Conservation (phyloP, 2,797 vertebrate species). For the Malurus leucopterus region DNA sequence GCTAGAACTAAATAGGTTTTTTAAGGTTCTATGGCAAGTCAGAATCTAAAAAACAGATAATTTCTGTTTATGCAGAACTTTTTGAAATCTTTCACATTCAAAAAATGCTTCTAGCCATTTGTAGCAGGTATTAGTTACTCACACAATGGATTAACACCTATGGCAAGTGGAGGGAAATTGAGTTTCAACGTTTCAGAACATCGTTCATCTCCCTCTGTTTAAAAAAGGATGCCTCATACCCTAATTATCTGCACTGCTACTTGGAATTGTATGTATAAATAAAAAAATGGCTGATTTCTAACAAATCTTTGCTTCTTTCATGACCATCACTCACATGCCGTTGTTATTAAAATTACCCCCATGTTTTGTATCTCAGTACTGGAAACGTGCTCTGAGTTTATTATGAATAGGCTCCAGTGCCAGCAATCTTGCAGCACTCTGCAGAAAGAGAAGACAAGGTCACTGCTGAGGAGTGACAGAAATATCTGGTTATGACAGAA, state of each 20-base stretch:
- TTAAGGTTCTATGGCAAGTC: not conserved
- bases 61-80: not conserved
- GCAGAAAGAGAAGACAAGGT: slow-evolving; percentile 35
- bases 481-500: slow-evolving; percentile 13
- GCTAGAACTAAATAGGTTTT: not conserved
- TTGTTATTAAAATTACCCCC: not conserved
- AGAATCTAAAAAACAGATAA: not conserved
- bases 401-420: not conserved
- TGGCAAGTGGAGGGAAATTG: not conserved
- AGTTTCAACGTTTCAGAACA: not conserved
- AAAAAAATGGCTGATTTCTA: not conserved
- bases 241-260: not conserved
- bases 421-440: slow-evolving; percentile 2
- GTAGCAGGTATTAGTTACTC: not conserved
- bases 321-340: not conserved
- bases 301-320: not conserved
- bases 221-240: not conserved
- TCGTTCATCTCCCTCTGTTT: not conserved
- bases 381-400: not conserved
- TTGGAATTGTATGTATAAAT: not conserved
- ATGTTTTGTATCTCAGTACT: not conserved
- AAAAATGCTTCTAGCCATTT: not conserved
- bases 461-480: slow-evolving; percentile 30
- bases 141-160: not conserved
- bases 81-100: not conserved